Conservation (phyloP, 1,140 invertebrate genomes). For the Episyrphus balteatus region DNA sequence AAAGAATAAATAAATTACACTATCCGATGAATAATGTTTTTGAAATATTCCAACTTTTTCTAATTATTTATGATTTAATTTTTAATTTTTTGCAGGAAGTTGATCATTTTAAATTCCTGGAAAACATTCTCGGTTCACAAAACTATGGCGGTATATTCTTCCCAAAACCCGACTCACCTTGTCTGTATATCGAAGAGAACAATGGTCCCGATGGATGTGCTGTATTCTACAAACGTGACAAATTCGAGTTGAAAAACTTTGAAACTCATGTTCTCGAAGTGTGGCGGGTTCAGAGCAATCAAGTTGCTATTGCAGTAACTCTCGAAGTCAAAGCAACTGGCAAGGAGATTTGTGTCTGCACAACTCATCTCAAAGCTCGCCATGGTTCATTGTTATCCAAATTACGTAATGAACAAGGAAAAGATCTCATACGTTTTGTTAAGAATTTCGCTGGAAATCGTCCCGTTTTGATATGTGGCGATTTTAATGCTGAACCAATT, state of each 20-base stretch:
- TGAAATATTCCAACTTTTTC: too few species aligned
- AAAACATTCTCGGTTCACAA: slow-evolving; percentile 46
- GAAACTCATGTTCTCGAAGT: slow-evolving; percentile 55
- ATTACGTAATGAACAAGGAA: slow-evolving; percentile 62
- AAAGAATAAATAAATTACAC: too few species aligned
- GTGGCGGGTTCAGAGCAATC: slow-evolving; percentile 58
- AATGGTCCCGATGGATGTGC: slow-evolving; percentile 74
- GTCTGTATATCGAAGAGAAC: slow-evolving; percentile 58
- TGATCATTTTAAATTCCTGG: slow-evolving; percentile 62
- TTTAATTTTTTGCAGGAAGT: slow-evolving; percentile 48
- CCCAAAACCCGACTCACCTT: slow-evolving; percentile 70
- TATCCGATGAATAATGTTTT: too few species aligned
- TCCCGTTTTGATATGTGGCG: slow-evolving; percentile 59
- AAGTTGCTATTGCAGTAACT: slow-evolving; percentile 55
- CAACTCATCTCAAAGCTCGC: slow-evolving; percentile 70
- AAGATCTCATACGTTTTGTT: slow-evolving; percentile 55
- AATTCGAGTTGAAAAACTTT: slow-evolving; percentile 48
- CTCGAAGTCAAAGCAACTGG: slow-evolving; percentile 44
- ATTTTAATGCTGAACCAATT: slow-evolving; percentile 67
- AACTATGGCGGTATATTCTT: slow-evolving; percentile 62
- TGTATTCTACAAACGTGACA: slow-evolving; percentile 55
- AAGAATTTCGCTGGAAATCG: slow-evolving; percentile 38
- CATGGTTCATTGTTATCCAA: slow-evolving; percentile 55
- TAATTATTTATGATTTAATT: not conserved
- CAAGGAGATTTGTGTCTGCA: slow-evolving; percentile 54